Evolutionary conservation across 2,888 invertebrate genomes (phyloP).

Genomic region (Agrotis segetum): DNA sequence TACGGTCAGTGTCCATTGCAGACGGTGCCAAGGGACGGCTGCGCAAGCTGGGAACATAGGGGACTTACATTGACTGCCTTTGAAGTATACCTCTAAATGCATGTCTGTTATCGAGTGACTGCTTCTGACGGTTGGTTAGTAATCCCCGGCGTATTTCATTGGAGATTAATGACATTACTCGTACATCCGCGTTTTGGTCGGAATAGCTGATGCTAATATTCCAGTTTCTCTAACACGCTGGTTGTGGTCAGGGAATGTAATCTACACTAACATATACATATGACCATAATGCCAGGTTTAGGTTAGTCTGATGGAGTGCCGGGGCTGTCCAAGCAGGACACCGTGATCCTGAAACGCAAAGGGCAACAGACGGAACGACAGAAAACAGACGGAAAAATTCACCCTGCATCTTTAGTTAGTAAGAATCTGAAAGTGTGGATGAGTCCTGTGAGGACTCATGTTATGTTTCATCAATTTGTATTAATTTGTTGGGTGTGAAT

Average conservation of each 20-base stretch:
- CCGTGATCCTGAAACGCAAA: too few species aligned
- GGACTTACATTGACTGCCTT: slow-evolving; percentile 39
- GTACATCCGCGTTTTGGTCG: slow-evolving; percentile 5
- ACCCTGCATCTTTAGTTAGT: too few species aligned
- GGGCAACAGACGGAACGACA: too few species aligned
- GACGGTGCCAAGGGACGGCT: slow-evolving; percentile 35
- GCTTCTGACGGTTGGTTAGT: slow-evolving; percentile 18
- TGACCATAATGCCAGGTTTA: not conserved
- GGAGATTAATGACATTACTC: slow-evolving; percentile 14
- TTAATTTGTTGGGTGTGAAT: not conserved
- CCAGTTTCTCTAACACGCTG: not conserved
- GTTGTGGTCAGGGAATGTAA: not conserved
- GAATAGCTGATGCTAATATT: not conserved
- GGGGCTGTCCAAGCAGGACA: too few species aligned
- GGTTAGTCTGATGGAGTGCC: not conserved
- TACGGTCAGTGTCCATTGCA: slow-evolving; percentile 16
- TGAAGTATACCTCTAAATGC: slow-evolving; percentile 48
- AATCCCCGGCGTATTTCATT: slow-evolving; percentile 29
- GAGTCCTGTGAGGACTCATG: not conserved
- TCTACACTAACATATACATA: not conserved
- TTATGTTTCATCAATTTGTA: not conserved
- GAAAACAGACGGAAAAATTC: too few species aligned
- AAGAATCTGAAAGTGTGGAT: too few species aligned
- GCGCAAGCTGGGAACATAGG: slow-evolving; percentile 33
- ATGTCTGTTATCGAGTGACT: slow-evolving; percentile 20